phyloP scores from a whole-genome alignment of 2,113 vertebrate species.

The Prinia subflava region DNA sequence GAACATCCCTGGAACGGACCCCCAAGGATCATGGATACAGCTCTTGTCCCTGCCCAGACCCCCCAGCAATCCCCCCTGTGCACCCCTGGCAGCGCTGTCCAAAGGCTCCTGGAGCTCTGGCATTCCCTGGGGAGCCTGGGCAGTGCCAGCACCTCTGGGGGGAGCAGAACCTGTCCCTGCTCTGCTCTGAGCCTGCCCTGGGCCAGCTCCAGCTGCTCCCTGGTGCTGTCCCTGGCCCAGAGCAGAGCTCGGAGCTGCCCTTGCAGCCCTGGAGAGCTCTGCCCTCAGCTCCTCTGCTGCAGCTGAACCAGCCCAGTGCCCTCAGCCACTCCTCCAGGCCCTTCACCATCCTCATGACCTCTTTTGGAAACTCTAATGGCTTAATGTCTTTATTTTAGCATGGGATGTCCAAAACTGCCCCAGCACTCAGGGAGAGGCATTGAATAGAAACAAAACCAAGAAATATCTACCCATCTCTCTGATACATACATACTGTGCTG shows the following conservation, averaged over 20 bases:
- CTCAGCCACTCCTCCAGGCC: not conserved
- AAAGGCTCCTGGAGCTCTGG: not conserved
- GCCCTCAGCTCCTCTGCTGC: not conserved
- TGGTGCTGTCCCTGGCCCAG: not conserved
- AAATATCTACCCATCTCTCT: not conserved
- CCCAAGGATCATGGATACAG: not conserved
- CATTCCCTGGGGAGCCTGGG: not conserved
- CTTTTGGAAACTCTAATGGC: not conserved
- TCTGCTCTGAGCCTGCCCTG: not conserved
- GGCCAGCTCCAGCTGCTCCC: not conserved
- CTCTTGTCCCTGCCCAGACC: not conserved
- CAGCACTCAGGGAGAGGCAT: not conserved
- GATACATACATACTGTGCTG: not conserved
- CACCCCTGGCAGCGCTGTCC: not conserved
- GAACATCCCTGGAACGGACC: no score
- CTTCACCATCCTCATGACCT: no score
- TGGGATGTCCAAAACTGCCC: not conserved
- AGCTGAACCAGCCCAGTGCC: not conserved
- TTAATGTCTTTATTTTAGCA: not conserved
- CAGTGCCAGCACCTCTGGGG: not conserved
- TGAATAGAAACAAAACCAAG: not conserved
- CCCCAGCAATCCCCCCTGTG: not conserved
- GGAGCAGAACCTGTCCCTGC: not conserved
- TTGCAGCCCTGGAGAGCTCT: not conserved
- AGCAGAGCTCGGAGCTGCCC: not conserved